Evolutionary conservation across 2,113 vertebrate genomes (phyloP), one percentile per base, ranked within the genome.

Genomic region (Rhinoptilus africanus): DNA sequence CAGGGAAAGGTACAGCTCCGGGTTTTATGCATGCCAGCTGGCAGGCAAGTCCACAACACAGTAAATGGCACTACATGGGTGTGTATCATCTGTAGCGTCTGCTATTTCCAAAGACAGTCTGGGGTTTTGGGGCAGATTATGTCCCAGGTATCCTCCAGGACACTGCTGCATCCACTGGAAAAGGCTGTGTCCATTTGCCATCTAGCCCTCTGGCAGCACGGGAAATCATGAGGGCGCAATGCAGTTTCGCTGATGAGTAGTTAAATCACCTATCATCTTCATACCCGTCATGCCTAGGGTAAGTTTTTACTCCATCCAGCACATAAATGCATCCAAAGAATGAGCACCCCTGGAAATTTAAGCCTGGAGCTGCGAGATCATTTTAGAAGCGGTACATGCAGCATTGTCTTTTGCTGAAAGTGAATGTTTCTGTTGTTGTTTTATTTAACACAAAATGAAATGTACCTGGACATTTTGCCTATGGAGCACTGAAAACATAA

Each of bases 401-500:
- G 6, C 78, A 56, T 67, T 90, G 72, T 82, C n/a, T 88, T 10
- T 76, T 87, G 53, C 32, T 67, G 57, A 57, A 83, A 92, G 50
- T 6, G 56, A n/a, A 45, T 47, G 28, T 37, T 50, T 92, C 72
- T 82, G 9, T 60, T 51, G 9, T 16, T 79, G 19, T n/a, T n/a
- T n/a, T 75, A 56, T 85, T 94, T 84, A 77, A 68, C 34, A 82
- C 34, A n/a, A 89, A 90, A 73, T 74, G 64, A 66, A 67, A 56
- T 51, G 28, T 37, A 79, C 34, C 6, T 22, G 9, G 24, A 57
- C 14, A 48, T 88, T 93, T 71, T 93, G 34, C 48, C 23, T 79
- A 0, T 16, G 30, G 37, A 88, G 81, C 53, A 45, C 17, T 56
- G 59, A 30, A 86, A 60, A 51, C 14, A n/a, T 77, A 47, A 56